phyloP scores from a whole-genome alignment of 2,113 vertebrate genomes.

The Psittacara wagleri region DNA sequence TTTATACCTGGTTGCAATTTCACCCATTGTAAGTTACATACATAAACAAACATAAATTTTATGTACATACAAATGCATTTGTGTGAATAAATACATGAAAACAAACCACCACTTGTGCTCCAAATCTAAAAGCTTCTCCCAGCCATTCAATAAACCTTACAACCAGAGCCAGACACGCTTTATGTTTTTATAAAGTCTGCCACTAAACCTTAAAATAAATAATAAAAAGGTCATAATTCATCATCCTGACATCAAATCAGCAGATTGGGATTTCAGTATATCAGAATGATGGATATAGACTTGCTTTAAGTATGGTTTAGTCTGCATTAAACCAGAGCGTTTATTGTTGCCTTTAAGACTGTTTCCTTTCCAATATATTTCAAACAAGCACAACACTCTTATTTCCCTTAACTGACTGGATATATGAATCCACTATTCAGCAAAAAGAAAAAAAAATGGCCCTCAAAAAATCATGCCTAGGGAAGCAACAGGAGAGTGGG shows the following conservation, averaged over 20 bases:
- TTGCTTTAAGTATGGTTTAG: conserved; percentile 47
- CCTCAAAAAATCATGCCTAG: background rate
- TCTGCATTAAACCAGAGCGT: conserved; percentile 27
- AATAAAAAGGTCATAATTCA: conserved; percentile 58
- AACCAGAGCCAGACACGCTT: background rate
- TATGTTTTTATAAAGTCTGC: conserved; percentile 48
- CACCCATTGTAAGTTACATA: background rate
- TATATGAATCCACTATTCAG: background rate
- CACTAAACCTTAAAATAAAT: conserved; percentile 57
- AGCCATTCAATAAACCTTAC: background rate
- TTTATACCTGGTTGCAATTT: background rate
- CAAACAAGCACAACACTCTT: background rate
- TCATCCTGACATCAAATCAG: conserved; percentile 65
- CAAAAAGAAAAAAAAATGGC: background rate
- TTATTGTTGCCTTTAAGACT: conserved; percentile 34
- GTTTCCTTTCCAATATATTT: background rate
- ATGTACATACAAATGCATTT: background rate
- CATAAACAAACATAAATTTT: background rate
- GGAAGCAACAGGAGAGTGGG: background rate
- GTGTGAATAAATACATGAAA: background rate
- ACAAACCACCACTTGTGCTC: background rate
- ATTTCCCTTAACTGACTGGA: background rate
- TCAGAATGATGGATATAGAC: conserved; percentile 55
- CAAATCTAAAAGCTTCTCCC: background rate
- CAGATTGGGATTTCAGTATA: conserved; percentile 53